Conservation (phyloP, 2,113 vertebrate species). For the Mirounga angustirostris region DNA sequence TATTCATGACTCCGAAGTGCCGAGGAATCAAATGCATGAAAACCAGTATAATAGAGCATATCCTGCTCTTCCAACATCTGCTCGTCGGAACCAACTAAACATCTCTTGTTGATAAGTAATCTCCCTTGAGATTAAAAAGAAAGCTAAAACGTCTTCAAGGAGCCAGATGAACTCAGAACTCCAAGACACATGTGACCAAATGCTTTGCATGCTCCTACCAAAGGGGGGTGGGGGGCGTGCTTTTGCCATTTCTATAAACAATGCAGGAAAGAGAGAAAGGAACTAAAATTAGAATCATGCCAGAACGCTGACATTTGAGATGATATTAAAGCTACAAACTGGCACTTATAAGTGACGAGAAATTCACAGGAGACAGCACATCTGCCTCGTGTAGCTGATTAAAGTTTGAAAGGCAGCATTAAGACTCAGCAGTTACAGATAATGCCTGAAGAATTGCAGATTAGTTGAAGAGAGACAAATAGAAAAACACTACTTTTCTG, state of each 20-base stretch:
- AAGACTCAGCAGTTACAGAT: constrained; percentile 66
- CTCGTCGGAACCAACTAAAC: neutral
- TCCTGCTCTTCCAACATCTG: neutral
- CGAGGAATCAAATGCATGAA: neutral
- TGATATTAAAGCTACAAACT: constrained; percentile 72
- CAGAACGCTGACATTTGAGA: constrained; percentile 75
- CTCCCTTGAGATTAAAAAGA: constrained; percentile 6
- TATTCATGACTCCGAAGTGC: neutral
- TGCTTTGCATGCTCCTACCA: neutral
- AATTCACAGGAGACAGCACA: constrained; percentile 76
- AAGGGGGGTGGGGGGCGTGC: neutral
- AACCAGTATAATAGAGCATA: neutral
- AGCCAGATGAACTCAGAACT: neutral
- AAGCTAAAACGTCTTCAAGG: neutral
- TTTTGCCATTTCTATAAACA: constrained; percentile 53
- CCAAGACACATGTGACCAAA: neutral
- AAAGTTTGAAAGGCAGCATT: constrained; percentile 68
- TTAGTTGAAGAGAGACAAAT: constrained; percentile 54
- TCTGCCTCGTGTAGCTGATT: constrained; percentile 62
- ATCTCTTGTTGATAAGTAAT: neutral
- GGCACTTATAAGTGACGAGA: constrained; percentile 72
- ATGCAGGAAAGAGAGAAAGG: constrained; percentile 48
- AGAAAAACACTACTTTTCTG: constrained; percentile 49
- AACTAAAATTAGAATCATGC: constrained; percentile 65
- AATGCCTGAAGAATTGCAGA: constrained; percentile 68